Percentiles rank a stretch among this genome's conserved stretches.
Evolutionary conservation across 2,797 vertebrate genomes (phyloP).

Genomic region (Botia kubotai): DNA sequence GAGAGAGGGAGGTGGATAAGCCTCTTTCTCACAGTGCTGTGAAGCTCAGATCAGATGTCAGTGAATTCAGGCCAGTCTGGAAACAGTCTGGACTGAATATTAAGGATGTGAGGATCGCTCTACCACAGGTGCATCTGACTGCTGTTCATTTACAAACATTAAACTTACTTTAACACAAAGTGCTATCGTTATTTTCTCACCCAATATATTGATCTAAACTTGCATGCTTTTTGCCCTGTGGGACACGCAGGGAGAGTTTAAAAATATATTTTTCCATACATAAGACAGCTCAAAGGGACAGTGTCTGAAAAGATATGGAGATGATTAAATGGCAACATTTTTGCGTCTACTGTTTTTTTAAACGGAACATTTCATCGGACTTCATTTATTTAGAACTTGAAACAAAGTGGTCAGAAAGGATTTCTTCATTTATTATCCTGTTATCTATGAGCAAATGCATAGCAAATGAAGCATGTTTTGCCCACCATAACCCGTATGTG

Average conservation of each 20-base stretch:
- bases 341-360: no score
- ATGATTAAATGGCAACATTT: no score
- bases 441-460: not conserved
- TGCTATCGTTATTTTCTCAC: not conserved
- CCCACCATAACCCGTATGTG: not conserved
- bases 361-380: no score
- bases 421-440: not conserved
- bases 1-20: slow-evolving; percentile 48
- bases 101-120: slow-evolving; percentile 13
- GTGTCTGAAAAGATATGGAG: no score
- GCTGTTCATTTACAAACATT: not conserved
- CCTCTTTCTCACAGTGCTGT: slow-evolving; percentile 50
- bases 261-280: no score
- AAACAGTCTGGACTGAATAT: slow-evolving; percentile 32
- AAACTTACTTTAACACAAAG: not conserved
- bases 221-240: not conserved
- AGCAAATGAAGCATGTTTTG: not conserved
- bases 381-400: no score
- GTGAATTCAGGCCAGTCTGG: slow-evolving; percentile 36
- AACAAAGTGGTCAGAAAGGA: not conserved
- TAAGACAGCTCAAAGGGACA: no score
- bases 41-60: slow-evolving; percentile 51
- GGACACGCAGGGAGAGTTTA: no score
- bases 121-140: not conserved
- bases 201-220: not conserved